Base-by-base conservation (phyloP, 92 coral and sea anemone genomes). In the Blastomussa wellsi region DNA sequence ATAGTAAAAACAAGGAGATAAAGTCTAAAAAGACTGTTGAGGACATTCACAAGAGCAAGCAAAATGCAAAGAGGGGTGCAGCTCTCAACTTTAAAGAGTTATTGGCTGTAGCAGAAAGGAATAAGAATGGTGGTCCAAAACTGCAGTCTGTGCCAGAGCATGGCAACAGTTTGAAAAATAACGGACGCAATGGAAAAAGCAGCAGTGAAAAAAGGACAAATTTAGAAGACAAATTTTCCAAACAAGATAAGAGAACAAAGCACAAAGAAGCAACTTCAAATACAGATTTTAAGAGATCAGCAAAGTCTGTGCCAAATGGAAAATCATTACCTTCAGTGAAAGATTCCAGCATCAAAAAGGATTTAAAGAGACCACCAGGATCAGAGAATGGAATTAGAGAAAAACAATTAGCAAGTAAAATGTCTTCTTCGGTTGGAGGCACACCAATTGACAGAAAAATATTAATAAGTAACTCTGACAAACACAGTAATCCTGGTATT, bases 31-130 rank as follows among this genome's bases (percentile, higher is more conserved):
- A 74, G 68, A 33, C 79, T 12, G 57, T 35, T 22, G 65, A 74
- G 59, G 44, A 28, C 33, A 15, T 26, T 1, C 72, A 60, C 5
- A 80, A 60, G 68, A 53, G 44, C 44, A 39, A 41, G 29, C 65
- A 49, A 32, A 90, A 87, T 52, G n/a, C 35, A 51, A 78, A 48
- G n/a, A 88, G 86, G 67, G 47, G 89, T 77, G 78, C 72, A n/a
- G 89, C 89, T 0, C 62, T 95, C 72, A 89, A 85, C 49, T 96
- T 96, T 81, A 92, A 91, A 84, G 98, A 95, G n/a, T 82, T 96
- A n/a, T 82, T 96, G 78, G 94, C 88, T 48, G 87, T 93, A 51
- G 99, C 99, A 32, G 95, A 94, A 80, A 47, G 78, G 79, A 94
- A 94, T 77, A 87, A 89, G 29, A 78, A 77, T 67, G 92, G 94